Conservation (phyloP, 2,113 vertebrate genomes). For the Tyrannus savana region DNA sequence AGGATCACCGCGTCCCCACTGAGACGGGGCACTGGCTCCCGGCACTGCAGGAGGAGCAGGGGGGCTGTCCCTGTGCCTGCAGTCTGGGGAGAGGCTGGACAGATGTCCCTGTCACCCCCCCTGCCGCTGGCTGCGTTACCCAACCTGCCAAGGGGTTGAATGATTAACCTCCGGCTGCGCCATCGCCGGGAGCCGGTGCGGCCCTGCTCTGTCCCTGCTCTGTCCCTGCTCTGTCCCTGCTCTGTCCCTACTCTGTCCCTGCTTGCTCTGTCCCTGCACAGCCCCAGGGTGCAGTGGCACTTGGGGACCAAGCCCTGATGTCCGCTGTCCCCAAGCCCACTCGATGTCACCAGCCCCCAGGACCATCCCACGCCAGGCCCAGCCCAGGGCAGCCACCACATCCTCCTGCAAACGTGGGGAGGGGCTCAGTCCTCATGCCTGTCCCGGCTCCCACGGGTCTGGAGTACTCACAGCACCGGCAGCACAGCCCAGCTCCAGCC, state of each 20-base stretch:
- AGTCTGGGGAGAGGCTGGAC: fast-evolving
- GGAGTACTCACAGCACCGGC: not conserved
- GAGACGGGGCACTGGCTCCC: not conserved
- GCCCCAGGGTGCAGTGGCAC: fast-evolving
- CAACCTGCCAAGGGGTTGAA: slow-evolving; percentile 8
- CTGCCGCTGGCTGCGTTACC: not conserved
- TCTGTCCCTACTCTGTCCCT: not conserved
- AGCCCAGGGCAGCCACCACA: fast-evolving
- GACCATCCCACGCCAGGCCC: fast-evolving
- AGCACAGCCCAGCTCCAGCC: not conserved
- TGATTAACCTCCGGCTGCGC: not conserved
- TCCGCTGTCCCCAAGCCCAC: not conserved
- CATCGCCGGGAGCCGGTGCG: not conserved
- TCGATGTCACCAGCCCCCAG: fast-evolving
- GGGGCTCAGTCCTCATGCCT: fast-evolving
- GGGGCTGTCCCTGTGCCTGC: not conserved
- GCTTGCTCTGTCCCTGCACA: not conserved
- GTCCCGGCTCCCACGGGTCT: fast-evolving
- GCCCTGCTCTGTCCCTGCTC: not conserved
- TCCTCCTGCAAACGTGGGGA: not conserved
- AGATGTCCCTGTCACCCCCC: not conserved
- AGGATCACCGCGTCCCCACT: not conserved
- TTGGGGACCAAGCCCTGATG: not conserved
- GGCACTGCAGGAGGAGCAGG: not conserved
- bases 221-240: not conserved